Evolutionary conservation across 2,888 invertebrate genomes (phyloP).

Genomic region (Dysmachus trigonus): DNA sequence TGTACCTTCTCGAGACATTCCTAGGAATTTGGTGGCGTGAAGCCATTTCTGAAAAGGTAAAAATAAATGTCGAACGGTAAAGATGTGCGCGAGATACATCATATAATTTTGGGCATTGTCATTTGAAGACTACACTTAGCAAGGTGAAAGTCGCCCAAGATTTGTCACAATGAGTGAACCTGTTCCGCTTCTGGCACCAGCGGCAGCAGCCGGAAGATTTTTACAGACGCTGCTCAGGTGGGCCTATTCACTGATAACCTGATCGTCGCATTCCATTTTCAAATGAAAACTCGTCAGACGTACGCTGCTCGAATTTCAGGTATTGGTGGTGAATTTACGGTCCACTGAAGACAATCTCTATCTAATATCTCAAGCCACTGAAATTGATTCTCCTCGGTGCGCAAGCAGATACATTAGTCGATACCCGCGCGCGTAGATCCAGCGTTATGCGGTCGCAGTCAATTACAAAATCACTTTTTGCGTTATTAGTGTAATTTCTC

Average conservation of each 20-base stretch:
- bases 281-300: background rate
- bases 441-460: background rate
- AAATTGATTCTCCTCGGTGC: background rate
- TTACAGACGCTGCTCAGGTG: background rate
- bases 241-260: background rate
- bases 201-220: background rate
- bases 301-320: background rate
- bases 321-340: background rate
- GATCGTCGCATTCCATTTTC: background rate
- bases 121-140: background rate
- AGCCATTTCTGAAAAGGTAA: background rate
- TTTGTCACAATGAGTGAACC: background rate
- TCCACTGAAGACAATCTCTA: background rate
- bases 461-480: background rate
- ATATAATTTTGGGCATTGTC: background rate
- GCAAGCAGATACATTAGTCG: background rate
- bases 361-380: background rate
- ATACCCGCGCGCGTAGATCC: background rate
- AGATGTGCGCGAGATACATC: background rate
- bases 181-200: background rate
- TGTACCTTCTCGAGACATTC: background rate
- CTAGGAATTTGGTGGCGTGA: background rate
- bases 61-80: background rate
- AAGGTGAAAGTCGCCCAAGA: background rate
- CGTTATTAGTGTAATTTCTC: background rate